Evolutionary conservation across 2,888 invertebrate genomes (phyloP).

Genomic region (Fissipunctia ypsillon): DNA sequence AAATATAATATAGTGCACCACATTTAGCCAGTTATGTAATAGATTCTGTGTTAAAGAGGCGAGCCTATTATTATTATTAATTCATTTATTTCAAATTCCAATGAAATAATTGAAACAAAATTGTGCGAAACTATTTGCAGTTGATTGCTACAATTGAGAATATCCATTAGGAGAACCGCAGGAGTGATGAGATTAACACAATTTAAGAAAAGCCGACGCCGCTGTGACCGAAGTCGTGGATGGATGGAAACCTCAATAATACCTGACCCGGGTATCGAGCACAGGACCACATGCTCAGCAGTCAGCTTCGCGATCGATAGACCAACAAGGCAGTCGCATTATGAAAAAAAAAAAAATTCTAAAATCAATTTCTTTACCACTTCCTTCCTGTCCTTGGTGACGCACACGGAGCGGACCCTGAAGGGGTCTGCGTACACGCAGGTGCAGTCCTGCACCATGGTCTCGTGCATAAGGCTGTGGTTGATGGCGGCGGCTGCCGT

Average conservation of each 20-base stretch:
- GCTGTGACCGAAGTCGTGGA: background rate
- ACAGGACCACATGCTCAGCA: background rate
- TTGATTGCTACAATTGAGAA: background rate
- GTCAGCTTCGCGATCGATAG: too few species aligned
- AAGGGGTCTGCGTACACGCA: slow-evolving; percentile 81
- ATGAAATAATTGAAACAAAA: too few species aligned
- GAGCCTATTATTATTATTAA: background rate
- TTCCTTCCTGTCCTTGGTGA: slow-evolving; percentile 81
- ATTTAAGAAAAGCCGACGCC: background rate
- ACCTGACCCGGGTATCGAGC: background rate
- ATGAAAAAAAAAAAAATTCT: background rate
- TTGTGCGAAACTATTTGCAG: background rate
- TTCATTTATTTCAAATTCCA: background rate
- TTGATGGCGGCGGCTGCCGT: slow-evolving; percentile 87
- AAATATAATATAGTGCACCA: too few species aligned
- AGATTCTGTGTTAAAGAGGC: background rate
- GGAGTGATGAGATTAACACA: background rate
- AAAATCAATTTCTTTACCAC: slow-evolving; percentile 72
- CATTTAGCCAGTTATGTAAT: too few species aligned
- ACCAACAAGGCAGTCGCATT: background rate
- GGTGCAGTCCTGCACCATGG: slow-evolving; percentile 85
- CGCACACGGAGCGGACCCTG: slow-evolving; percentile 79
- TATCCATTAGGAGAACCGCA: background rate
- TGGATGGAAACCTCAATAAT: background rate
- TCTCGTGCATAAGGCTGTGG: slow-evolving; percentile 79